Evolutionary conservation across 2,113 vertebrate species (phyloP).

Genomic region (Mus pahari): DNA sequence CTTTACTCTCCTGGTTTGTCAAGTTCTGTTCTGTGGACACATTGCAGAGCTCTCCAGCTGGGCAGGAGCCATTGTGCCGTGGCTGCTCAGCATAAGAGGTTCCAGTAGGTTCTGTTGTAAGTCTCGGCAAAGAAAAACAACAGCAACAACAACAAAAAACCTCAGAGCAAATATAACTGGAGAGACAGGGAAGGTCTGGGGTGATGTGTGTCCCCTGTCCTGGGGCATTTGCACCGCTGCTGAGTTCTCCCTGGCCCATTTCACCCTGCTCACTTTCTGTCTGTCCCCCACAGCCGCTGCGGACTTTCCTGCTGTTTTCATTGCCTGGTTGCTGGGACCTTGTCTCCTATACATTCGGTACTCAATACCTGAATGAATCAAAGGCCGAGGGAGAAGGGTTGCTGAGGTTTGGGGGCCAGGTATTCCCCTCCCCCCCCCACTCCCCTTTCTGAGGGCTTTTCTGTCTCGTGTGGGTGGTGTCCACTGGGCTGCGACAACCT

Average conservation of each 20-base stretch:
- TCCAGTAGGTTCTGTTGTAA: slow-evolving; percentile 79
- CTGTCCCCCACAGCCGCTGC: too few species aligned
- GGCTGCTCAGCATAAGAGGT: slow-evolving; percentile 27
- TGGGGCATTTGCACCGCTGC: not conserved
- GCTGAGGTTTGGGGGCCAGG: not conserved
- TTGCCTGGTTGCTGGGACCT: not conserved
- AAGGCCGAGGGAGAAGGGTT: not conserved
- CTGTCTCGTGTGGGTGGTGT: not conserved
- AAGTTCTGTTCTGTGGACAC: not conserved
- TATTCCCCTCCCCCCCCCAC: not conserved
- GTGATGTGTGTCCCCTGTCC: not conserved
- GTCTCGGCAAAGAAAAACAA: slow-evolving; percentile 81
- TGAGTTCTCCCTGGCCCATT: not conserved
- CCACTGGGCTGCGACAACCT: not conserved
- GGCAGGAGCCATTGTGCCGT: not conserved
- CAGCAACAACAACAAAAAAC: too few species aligned
- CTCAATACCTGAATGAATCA: not conserved
- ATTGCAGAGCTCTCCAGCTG: not conserved
- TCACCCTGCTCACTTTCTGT: not conserved
- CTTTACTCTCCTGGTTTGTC: not conserved
- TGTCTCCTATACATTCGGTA: not conserved
- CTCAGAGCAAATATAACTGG: slow-evolving; percentile 58
- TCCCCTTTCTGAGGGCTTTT: not conserved
- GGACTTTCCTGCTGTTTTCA: not conserved
- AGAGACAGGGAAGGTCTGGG: not conserved